Base-by-base conservation (phyloP, 2,888 invertebrate genomes). In the Diplolepis rosae region DNA sequence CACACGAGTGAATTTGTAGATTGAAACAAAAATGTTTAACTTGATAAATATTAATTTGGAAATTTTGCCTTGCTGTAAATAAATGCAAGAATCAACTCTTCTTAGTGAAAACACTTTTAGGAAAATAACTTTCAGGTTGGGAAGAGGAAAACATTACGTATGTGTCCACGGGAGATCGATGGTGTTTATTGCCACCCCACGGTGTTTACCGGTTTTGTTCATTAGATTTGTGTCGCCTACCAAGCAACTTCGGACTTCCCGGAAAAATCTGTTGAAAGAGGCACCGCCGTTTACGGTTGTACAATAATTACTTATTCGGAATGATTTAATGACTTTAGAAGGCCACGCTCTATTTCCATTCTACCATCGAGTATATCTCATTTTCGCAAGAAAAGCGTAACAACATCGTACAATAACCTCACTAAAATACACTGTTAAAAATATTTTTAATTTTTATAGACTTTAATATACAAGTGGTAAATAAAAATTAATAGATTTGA, bases 181-280 rank as follows among this genome's bases (percentile, higher is more conserved):
- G 77, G 76, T 79, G 73, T 80, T 82, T 81, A 81, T 83, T 80
- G 80, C 76, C 69, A 75, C 79, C 83, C 82, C 82, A 79, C 70
- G 72, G 79, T 76, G 82, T 75, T 81, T 81, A 83, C 81, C 56
- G 70, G 67, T 75, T 81, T 82, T 79, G 65, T 84, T 82, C 84
- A 84, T 84, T 84, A 84, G 69, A 39, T n/a, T 28, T 50, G 30
- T 27, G 54, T 32, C 15, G 4, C 11, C 30, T 13, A 39, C 27
- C 30, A 42, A 69, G 50, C 52, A 27, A 61, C 35, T 39, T 61
- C 22, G 7, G 39, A 1, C 61, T 61, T 61, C 39, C 61, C 61
- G 61, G 61, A 24, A 61, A 39, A 61, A 61, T 61, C 24, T 22
- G 32, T 18, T 32, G 24, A 56, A 61, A 61, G 35, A 61, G 22